phyloP scores from a whole-genome alignment of 2,797 vertebrate species.

The Chloroceryle amazona region DNA sequence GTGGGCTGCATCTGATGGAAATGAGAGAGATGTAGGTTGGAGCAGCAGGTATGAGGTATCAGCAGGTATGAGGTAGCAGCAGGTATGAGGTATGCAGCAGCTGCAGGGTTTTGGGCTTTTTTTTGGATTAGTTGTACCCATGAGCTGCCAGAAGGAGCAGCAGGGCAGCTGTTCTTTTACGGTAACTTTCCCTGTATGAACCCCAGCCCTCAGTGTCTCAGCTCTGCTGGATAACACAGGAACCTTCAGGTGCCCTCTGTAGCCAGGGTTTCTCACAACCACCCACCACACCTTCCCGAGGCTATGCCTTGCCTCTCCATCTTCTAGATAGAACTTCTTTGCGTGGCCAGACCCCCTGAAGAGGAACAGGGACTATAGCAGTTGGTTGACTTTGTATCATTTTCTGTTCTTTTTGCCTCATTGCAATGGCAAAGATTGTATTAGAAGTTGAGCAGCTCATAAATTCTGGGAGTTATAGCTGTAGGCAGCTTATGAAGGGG shows the following conservation, averaged over 20 bases:
- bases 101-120: not conserved
- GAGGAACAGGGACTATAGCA: not conserved
- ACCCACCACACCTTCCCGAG: not conserved
- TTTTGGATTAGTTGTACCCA: accelerated
- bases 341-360: not conserved
- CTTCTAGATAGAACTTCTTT: not conserved
- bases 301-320: not conserved
- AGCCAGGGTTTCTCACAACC: not conserved
- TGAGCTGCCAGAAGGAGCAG: not conserved
- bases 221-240: not conserved
- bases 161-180: not conserved
- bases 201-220: not conserved
- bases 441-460: conserved; percentile 53
- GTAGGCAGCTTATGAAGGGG: conserved; percentile 60
- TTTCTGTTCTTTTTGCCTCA: conserved; percentile 43
- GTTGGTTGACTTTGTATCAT: not conserved
- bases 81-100: accelerated
- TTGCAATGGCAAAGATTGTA: conserved; percentile 41
- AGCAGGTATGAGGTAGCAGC: accelerated
- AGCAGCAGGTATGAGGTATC: accelerated
- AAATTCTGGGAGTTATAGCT: conserved; percentile 67
- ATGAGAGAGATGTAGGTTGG: not conserved
- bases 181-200: accelerated
- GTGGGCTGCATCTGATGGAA: not conserved
- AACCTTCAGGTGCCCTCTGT: not conserved